phyloP scores from a whole-genome alignment of 2,797 vertebrate genomes.

The Silurus lanzhouensis region DNA sequence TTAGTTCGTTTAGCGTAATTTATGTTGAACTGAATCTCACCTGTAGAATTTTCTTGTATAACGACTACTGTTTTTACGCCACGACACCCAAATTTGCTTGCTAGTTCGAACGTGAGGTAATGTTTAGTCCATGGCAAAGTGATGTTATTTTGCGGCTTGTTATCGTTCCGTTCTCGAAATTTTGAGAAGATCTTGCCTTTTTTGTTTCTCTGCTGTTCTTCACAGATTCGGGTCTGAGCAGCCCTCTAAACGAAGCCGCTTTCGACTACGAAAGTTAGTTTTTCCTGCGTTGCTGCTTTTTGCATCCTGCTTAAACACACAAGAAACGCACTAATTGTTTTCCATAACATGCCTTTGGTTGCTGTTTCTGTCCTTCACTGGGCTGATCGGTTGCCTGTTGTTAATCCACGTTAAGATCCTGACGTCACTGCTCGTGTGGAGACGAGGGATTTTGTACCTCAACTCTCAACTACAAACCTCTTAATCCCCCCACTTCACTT shows the following conservation, averaged over 20 bases:
- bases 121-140: background rate
- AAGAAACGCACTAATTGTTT: constrained; percentile 65
- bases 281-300: constrained; percentile 67
- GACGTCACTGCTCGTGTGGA: constrained; percentile 65
- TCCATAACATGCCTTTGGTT: constrained; percentile 51
- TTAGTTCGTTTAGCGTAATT: no score
- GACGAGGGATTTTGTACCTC: constrained; percentile 52
- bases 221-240: constrained; percentile 98
- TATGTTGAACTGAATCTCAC: no score
- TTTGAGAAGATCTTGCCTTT: constrained; percentile 65
- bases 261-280: constrained; percentile 99
- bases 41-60: no score
- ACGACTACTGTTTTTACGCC: background rate
- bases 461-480: constrained; percentile 44
- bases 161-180: constrained; percentile 54
- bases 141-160: background rate
- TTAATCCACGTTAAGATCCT: constrained; percentile 76
- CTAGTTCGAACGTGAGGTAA: background rate
- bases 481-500: constrained; percentile 66
- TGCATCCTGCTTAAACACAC: constrained; percentile 58
- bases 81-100: background rate
- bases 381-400: constrained; percentile 74
- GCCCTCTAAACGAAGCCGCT: constrained; percentile 94
- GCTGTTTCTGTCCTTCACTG: constrained; percentile 67
- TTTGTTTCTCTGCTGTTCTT: constrained; percentile 89